These are phyloP conservation scores for Hippocampus kuda DNA, from an alignment of 2,797 vertebrate genomes.

Conservation along the genomic window DNA sequence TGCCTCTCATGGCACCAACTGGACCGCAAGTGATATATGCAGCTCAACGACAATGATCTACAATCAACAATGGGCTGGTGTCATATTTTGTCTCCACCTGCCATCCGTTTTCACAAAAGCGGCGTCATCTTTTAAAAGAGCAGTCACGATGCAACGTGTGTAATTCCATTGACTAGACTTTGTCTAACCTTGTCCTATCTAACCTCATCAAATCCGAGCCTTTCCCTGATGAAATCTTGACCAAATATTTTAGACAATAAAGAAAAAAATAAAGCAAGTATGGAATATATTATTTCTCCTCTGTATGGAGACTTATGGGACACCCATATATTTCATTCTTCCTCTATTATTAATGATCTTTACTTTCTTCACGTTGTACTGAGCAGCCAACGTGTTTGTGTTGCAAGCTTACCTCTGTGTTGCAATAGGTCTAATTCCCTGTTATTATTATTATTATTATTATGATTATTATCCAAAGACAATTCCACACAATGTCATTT, in stretches of 20 bases:
- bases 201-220: not conserved
- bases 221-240: not conserved
- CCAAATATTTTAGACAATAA: not conserved
- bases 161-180: not conserved
- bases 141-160: not conserved
- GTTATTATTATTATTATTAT: no score
- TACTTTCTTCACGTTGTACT: not conserved
- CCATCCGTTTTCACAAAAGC: conserved; percentile 3
- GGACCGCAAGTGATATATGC: conserved; percentile 27
- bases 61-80: conserved; percentile 23
- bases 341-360: not conserved
- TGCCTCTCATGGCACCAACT: conserved; percentile 38
- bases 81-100: conserved; percentile 6
- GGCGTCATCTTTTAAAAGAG: conserved; percentile 31
- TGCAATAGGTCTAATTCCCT: not conserved
- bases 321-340: not conserved
- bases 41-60: conserved; percentile 22
- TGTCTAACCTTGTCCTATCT: not conserved
- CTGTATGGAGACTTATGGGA: no score
- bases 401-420: no score
- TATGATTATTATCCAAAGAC: no score
- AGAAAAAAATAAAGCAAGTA: not conserved
- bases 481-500: no score
- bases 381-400: not conserved
- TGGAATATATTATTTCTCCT: no score